Evolutionary conservation across 2,797 vertebrate genomes (phyloP).

Genomic region (Morus bassanus): DNA sequence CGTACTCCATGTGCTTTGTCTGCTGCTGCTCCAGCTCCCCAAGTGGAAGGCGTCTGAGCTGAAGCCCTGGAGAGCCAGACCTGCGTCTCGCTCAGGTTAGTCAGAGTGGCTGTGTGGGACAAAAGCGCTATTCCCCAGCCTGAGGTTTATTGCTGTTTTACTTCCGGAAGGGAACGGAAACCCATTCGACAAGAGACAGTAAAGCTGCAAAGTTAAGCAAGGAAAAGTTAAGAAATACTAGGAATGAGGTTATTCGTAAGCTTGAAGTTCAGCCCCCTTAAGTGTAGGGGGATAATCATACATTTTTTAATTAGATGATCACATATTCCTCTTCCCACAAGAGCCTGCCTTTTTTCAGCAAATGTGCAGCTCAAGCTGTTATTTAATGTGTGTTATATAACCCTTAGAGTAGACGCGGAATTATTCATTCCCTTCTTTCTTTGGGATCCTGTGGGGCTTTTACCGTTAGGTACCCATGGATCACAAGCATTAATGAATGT

Average conservation of each 20-base stretch:
- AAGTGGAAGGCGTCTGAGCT: neutral
- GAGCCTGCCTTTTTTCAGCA: neutral
- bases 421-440: neutral
- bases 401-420: neutral
- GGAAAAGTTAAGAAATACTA: neutral
- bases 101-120: neutral
- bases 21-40: neutral
- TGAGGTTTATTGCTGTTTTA: neutral
- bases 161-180: neutral
- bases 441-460: neutral
- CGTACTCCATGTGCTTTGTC: rapidly evolving
- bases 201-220: neutral
- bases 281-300: neutral
- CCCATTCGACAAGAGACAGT: neutral
- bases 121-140: neutral
- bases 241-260: neutral
- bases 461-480: neutral
- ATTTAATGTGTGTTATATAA: neutral
- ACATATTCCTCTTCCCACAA: neutral
- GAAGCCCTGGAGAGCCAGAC: neutral
- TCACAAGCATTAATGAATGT: neutral
- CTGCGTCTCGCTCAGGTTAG: neutral
- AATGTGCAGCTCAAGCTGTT: neutral
- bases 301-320: neutral
- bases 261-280: neutral